Conservation (phyloP, 2,113 vertebrate genomes). For the Coregonus clupeaformis region DNA sequence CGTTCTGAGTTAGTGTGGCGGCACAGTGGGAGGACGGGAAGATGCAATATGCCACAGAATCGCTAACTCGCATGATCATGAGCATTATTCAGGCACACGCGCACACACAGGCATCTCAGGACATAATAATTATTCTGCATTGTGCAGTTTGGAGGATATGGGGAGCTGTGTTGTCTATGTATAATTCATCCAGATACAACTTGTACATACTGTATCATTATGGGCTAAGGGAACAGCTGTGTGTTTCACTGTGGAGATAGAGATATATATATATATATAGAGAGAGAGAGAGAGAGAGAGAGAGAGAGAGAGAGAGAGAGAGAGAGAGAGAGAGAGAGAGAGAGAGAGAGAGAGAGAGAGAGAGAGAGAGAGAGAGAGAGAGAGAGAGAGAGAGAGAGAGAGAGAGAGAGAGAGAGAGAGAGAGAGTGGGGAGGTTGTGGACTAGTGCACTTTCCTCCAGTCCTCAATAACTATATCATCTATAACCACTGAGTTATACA, state of each 20-base stretch:
- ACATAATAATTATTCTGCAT: conserved; percentile 41
- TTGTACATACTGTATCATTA: conserved; percentile 40
- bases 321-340: background rate
- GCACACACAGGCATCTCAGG: conserved; percentile 7
- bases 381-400: background rate
- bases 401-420: background rate
- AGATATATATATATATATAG: too few species aligned
- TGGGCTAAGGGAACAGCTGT: conserved; percentile 43
- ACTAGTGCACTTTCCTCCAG: background rate
- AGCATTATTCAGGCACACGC: background rate
- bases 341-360: too few species aligned
- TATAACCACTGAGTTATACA: conserved; percentile 7
- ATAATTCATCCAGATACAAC: conserved; percentile 64
- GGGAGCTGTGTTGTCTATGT: conserved; percentile 43
- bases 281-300: too few species aligned
- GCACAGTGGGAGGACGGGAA: conserved; percentile 3
- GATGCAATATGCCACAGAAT: conserved; percentile 37
- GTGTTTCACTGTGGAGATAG: background rate
- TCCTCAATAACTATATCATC: background rate
- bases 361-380: too few species aligned
- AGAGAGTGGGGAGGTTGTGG: conserved; percentile 1
- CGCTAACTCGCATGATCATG: conserved; percentile 33
- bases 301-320: background rate
- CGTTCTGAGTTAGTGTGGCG: conserved; percentile 25
- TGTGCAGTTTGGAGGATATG: conserved; percentile 39